Percentiles rank a stretch among this genome's conserved stretches.
These are phyloP conservation scores for Lineus longissimus DNA, from an alignment of 1,140 invertebrate species.

Conservation along the genomic window DNA sequence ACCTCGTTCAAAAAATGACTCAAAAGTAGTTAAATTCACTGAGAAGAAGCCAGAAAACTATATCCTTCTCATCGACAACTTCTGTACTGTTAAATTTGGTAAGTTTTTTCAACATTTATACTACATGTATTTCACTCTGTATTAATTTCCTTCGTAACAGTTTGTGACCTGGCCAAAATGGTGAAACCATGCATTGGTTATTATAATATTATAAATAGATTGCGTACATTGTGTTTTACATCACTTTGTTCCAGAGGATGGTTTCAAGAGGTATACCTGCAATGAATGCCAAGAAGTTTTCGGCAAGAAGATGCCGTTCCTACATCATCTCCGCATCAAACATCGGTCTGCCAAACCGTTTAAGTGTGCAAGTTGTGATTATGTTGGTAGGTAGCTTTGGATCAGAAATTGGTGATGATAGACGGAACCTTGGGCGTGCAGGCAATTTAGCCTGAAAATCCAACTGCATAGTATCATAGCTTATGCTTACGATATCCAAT, in stretches of 20 bases:
- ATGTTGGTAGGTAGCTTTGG: slow-evolving; percentile 2
- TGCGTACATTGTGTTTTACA: too few species aligned
- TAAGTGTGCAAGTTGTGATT: slow-evolving; percentile 8
- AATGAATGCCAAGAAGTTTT: not conserved
- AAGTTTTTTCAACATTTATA: not conserved
- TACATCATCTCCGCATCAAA: not conserved
- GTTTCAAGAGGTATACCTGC: not conserved
- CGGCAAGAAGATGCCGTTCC: not conserved
- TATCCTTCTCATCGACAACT: not conserved
- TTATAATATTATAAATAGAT: too few species aligned
- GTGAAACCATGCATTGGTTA: too few species aligned
- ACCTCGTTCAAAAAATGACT: too few species aligned
- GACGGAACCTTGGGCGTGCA: not conserved
- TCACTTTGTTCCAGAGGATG: not conserved
- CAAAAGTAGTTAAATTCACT: not conserved
- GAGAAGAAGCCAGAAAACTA: not conserved
- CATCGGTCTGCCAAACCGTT: not conserved
- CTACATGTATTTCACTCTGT: not conserved
- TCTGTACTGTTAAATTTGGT: not conserved
- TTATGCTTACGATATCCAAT: not conserved
- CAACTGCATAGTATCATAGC: not conserved
- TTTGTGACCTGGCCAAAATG: too few species aligned
- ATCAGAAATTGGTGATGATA: too few species aligned
- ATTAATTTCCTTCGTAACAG: too few species aligned
- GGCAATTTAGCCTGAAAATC: not conserved